Evolutionary conservation across 2,113 vertebrate genomes (phyloP).

Genomic region (Mustelus asterias): DNA sequence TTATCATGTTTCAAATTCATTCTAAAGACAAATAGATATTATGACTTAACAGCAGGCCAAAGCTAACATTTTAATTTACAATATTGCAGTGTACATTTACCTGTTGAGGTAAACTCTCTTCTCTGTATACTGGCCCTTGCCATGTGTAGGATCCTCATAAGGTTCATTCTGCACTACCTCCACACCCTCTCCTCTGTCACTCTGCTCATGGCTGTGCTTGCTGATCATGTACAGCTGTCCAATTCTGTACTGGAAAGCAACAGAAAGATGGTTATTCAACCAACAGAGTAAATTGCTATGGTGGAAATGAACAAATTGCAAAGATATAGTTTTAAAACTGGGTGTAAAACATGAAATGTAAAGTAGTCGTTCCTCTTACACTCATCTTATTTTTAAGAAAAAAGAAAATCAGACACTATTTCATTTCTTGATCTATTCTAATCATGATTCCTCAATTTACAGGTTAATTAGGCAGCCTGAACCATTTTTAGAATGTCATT

Average conservation of each 20-base stretch:
- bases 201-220: conserved; percentile 92
- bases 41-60: background rate
- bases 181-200: conserved; percentile 88
- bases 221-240: conserved; percentile 93
- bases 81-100: conserved; percentile 50
- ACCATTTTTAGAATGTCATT: background rate
- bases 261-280: conserved; percentile 36
- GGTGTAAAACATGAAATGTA: background rate
- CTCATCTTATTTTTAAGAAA: background rate
- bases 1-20: background rate
- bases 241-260: conserved; percentile 66
- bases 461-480: background rate
- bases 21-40: background rate
- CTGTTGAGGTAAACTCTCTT: conserved; percentile 96
- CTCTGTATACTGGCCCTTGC: conserved; percentile 89
- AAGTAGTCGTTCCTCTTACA: background rate
- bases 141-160: conserved; percentile 79
- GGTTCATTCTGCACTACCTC: conserved; percentile 92
- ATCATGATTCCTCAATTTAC: background rate
- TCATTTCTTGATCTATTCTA: background rate
- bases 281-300: background rate
- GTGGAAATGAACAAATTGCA: background rate
- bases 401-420: background rate
- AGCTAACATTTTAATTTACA: background rate
- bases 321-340: background rate